Conservation (phyloP, 2,888 invertebrate genomes). For the Tinea pellionella region DNA sequence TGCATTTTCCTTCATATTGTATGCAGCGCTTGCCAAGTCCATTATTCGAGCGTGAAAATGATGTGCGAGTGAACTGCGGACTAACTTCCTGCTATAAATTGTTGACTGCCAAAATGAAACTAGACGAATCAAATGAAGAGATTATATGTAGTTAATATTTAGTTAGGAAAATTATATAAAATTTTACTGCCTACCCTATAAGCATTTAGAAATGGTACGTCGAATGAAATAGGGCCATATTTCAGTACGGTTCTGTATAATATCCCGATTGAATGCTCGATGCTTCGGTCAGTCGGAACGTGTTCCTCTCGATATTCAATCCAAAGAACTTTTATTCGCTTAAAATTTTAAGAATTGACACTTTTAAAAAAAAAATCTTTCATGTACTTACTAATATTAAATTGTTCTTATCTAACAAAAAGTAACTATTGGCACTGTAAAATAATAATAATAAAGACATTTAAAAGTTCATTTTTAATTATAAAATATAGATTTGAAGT, state of each 20-base stretch:
- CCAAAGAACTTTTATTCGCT: conserved; percentile 16
- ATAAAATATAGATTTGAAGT: background rate
- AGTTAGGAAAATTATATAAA: background rate
- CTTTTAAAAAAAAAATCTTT: background rate
- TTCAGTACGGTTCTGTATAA: conserved; percentile 26
- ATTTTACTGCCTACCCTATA: background rate
- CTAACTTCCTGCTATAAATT: background rate
- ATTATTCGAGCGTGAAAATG: conserved; percentile 3
- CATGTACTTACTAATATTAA: too few relatives aligned
- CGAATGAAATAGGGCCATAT: background rate
- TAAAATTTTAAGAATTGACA: background rate
- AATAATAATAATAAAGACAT: too few relatives aligned
- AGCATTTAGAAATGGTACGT: background rate
- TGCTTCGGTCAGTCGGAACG: conserved; percentile 18
- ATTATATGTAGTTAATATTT: background rate
- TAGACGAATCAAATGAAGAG: background rate
- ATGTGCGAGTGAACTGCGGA: background rate
- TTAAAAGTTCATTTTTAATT: too few relatives aligned
- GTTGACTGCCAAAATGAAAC: background rate
- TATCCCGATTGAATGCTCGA: conserved; percentile 34
- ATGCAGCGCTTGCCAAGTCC: background rate
- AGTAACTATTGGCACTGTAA: background rate
- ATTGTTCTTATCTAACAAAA: background rate
- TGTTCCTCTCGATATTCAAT: conserved; percentile 13
- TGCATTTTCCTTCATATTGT: background rate